phyloP scores from a whole-genome alignment of 2,888 invertebrate genomes.

The Catocala fraxini region DNA sequence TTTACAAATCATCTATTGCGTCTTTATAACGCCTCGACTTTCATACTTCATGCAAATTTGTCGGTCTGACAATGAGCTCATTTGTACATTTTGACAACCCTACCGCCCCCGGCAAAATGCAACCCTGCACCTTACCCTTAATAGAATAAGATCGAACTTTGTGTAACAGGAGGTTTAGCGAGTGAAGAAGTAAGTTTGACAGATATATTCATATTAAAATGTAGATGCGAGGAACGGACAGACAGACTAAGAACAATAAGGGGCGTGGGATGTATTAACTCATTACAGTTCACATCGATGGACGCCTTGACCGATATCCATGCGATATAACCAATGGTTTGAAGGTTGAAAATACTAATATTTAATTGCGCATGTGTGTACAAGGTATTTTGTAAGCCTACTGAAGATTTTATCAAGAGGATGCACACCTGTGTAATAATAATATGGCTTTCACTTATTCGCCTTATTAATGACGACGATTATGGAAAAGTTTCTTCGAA shows the following conservation, averaged over 20 bases:
- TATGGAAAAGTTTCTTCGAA: not conserved
- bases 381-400: constrained; percentile 3
- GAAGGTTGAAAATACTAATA: constrained; percentile 34
- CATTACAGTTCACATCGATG: constrained; percentile 75
- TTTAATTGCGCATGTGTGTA: constrained; percentile 15
- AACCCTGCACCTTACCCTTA: constrained; percentile 21
- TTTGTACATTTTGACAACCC: constrained; percentile 65
- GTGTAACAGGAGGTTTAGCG: constrained; percentile 9
- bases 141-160: constrained; percentile 36
- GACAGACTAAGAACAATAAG: constrained; percentile 81
- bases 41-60: constrained; percentile 85
- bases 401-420: constrained; percentile 12
- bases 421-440: constrained; percentile 13
- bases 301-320: constrained; percentile 86
- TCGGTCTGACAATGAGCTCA: constrained; percentile 82
- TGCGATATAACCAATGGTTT: constrained; percentile 56
- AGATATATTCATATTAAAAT: constrained; percentile 77
- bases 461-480: not conserved
- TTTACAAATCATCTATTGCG: constrained; percentile 71
- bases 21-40: constrained; percentile 76
- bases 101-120: constrained; percentile 20
- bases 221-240: constrained; percentile 76
- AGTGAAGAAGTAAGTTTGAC: constrained; percentile 42
- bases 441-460: constrained; percentile 6
- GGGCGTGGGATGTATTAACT: constrained; percentile 83